Percentiles rank a stretch among this genome's conserved stretches.
Evolutionary conservation across 1,140 invertebrate genomes (phyloP).

Genomic region (Macrosteles quadrilineatus): DNA sequence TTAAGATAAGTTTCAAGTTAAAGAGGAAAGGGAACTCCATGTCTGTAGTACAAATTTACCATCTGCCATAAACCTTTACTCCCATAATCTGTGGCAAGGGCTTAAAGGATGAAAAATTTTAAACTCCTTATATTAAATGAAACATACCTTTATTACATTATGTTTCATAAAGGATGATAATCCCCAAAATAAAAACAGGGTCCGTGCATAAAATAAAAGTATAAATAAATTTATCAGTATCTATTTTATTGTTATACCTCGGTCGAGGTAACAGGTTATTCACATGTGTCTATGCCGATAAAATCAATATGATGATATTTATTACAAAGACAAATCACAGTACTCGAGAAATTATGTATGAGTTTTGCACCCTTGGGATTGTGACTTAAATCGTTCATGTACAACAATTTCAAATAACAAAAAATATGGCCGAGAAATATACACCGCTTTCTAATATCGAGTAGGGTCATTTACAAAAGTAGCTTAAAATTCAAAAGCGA

Average conservation of each 20-base stretch:
- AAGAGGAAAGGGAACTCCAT: too few species aligned
- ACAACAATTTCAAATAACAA: not conserved
- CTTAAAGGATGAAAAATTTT: too few species aligned
- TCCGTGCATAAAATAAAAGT: not conserved
- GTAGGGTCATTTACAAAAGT: slow-evolving; percentile 25
- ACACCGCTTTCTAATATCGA: slow-evolving; percentile 24
- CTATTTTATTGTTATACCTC: slow-evolving; percentile 22
- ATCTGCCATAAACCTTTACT: too few species aligned
- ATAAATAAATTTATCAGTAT: slow-evolving; percentile 6
- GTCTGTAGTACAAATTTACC: too few species aligned
- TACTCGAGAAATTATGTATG: not conserved
- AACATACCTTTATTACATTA: slow-evolving; percentile 23
- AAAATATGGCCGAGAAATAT: slow-evolving; percentile 24
- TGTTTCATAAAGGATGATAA: slow-evolving; percentile 15
- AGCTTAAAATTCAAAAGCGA: slow-evolving; percentile 24
- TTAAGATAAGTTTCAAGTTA: too few species aligned
- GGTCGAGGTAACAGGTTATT: not conserved
- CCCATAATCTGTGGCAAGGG: too few species aligned
- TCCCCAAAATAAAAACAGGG: slow-evolving; percentile 2
- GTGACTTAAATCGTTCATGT: too few species aligned
- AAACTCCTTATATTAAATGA: not conserved
- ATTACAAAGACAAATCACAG: slow-evolving; percentile 19
- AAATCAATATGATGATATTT: slow-evolving; percentile 6
- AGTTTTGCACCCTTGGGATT: too few species aligned
- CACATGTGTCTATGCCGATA: slow-evolving; percentile 8